A percentile compares a stretch with the other conserved stretches of the same genome.
These are phyloP conservation scores for Catonia carolina DNA, from an alignment of 2,888 invertebrate genomes.

Conservation along the genomic window DNA sequence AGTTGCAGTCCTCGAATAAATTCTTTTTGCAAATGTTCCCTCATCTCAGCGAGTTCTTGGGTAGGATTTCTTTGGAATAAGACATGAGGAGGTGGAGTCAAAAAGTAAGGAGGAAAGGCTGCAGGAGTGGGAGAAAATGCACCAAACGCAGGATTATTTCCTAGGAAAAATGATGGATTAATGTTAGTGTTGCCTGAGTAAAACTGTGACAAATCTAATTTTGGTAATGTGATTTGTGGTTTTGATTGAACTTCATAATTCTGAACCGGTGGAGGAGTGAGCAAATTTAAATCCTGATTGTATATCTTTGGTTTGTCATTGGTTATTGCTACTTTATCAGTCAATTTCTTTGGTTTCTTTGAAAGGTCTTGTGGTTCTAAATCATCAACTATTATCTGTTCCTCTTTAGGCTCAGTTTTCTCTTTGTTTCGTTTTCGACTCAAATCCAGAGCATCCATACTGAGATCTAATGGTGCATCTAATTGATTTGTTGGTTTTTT, in stretches of 20 bases:
- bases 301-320: neutral
- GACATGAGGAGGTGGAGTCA: slow-evolving; percentile 52
- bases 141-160: neutral
- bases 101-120: slow-evolving; percentile 49
- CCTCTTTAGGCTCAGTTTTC: slow-evolving; percentile 51
- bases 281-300: slow-evolving; percentile 9
- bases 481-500: neutral
- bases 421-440: slow-evolving; percentile 42
- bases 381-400: slow-evolving; percentile 32
- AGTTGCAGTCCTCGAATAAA: slow-evolving; percentile 58
- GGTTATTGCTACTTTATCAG: neutral
- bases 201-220: slow-evolving; percentile 21
- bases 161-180: slow-evolving; percentile 5
- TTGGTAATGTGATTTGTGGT: slow-evolving; percentile 11
- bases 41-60: slow-evolving; percentile 58
- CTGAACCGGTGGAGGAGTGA: slow-evolving; percentile 5
- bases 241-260: neutral
- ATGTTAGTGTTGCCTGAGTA: slow-evolving; percentile 12
- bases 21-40: slow-evolving; percentile 57
- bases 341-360: slow-evolving; percentile 38
- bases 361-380: slow-evolving; percentile 45
- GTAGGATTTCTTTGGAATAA: slow-evolving; percentile 44
- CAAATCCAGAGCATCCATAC: slow-evolving; percentile 73
- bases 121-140: slow-evolving; percentile 21
- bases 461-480: slow-evolving; percentile 60